These are phyloP conservation scores for Theocolax elegans DNA, from an alignment of 1,140 invertebrate genomes.

Conservation along the genomic window DNA sequence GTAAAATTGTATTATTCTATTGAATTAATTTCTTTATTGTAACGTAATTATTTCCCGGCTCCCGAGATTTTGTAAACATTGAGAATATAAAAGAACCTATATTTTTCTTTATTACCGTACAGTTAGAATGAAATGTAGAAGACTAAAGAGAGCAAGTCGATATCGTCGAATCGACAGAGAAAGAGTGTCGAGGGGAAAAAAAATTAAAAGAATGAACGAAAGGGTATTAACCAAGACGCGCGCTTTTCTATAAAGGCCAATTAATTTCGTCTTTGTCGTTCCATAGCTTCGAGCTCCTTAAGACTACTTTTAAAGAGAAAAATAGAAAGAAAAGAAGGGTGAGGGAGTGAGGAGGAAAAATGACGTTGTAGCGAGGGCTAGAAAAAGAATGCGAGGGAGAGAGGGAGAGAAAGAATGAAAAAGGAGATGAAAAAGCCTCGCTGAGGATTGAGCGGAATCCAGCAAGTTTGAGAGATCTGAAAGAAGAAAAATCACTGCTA, in stretches of 20 bases:
- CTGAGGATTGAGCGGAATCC: slow-evolving; percentile 20
- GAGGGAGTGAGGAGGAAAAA: neutral
- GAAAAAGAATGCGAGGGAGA: neutral
- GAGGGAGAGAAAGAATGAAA: neutral
- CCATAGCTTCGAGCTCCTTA: slow-evolving; percentile 30
- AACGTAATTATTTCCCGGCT: too few species aligned
- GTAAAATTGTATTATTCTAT: too few species aligned
- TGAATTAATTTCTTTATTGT: too few species aligned
- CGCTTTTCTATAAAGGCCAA: slow-evolving; percentile 44
- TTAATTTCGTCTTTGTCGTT: slow-evolving; percentile 44
- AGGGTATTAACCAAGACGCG: slow-evolving; percentile 16
- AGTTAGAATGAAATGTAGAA: too few species aligned
- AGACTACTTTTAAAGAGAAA: slow-evolving; percentile 32
- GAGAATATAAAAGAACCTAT: too few species aligned
- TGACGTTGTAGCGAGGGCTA: neutral
- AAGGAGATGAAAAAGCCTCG: slow-evolving; percentile 3
- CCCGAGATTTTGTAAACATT: too few species aligned
- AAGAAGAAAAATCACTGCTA: slow-evolving; percentile 40
- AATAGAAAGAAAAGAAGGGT: neutral
- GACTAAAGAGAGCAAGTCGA: too few species aligned
- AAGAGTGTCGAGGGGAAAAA: too few species aligned
- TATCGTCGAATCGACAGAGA: too few species aligned
- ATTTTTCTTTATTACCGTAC: too few species aligned
- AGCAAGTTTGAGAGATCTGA: slow-evolving; percentile 26
- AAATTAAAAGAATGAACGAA: neutral